phyloP scores from a whole-genome alignment of 2,888 invertebrate genomes.

The Standfussiana lucernea region DNA sequence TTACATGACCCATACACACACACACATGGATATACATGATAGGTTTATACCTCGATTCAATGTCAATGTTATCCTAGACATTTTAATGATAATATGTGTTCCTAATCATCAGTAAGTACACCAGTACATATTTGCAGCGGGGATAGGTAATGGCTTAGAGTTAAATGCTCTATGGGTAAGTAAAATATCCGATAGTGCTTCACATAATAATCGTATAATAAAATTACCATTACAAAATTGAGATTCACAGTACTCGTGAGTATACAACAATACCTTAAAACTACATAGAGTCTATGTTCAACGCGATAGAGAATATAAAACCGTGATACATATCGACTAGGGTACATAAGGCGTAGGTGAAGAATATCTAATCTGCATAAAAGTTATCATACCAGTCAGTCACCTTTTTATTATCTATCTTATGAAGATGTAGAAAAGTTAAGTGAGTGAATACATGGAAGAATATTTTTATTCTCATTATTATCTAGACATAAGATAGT shows the following conservation, averaged over 20 bases:
- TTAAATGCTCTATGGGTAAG: conserved; percentile 10
- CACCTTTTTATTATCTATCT: conserved; percentile 33
- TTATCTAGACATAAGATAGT: conserved; percentile 33
- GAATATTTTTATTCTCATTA: conserved; percentile 19
- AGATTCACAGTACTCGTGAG: conserved; percentile 60
- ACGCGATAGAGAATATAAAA: conserved; percentile 43
- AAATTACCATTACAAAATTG: conserved; percentile 67
- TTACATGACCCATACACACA: no score
- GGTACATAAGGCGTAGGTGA: conserved; percentile 55
- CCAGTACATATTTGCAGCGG: background rate
- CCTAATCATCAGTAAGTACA: background rate
- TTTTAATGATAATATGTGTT: conserved; percentile 1
- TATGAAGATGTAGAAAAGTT: conserved; percentile 41
- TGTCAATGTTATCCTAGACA: background rate
- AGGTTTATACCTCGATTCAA: no score
- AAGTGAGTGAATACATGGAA: conserved; percentile 42
- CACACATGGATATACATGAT: no score
- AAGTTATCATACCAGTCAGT: conserved; percentile 50
- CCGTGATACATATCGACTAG: conserved; percentile 59
- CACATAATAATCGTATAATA: conserved; percentile 61
- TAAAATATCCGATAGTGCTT: conserved; percentile 51
- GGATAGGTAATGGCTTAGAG: background rate
- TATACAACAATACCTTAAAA: conserved; percentile 49
- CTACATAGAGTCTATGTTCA: conserved; percentile 32
- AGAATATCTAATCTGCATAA: conserved; percentile 54